phyloP scores from a whole-genome alignment of 2,797 vertebrate species.

The Chrosomus eos region DNA sequence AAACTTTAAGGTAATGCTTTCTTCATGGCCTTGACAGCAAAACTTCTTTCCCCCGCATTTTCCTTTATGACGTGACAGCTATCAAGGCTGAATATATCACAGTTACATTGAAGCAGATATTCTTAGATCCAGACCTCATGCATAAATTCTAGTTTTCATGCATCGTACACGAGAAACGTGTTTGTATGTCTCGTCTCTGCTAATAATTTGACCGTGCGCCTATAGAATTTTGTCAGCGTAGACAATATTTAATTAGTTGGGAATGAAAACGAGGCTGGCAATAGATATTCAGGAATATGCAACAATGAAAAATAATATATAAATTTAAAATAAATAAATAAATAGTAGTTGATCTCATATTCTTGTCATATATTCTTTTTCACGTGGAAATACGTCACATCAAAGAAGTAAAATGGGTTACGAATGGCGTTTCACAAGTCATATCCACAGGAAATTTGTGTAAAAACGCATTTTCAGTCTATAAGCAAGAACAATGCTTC shows the following conservation, averaged over 20 bases:
- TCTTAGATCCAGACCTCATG: background rate
- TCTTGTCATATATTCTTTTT: background rate
- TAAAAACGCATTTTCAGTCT: background rate
- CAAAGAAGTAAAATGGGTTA: background rate
- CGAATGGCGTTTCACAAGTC: background rate
- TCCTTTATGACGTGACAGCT: constrained; percentile 22
- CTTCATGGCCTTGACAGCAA: constrained; percentile 30
- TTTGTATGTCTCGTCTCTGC: background rate
- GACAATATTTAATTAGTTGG: background rate
- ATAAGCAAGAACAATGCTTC: background rate
- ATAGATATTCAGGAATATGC: background rate
- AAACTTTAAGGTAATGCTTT: constrained; percentile 39
- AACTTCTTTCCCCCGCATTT: constrained; percentile 10
- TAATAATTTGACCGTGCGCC: background rate
- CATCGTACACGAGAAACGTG: background rate
- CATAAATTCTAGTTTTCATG: background rate
- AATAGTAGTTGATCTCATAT: background rate
- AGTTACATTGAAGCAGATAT: constrained; percentile 19
- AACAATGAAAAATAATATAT: background rate
- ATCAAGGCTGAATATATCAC: constrained; percentile 5
- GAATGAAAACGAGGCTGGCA: background rate
- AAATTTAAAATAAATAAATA: background rate
- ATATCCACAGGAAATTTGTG: background rate
- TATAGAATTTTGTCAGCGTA: background rate
- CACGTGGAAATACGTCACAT: background rate